A percentile compares a stretch with the other conserved stretches of the same genome.
These are phyloP conservation scores for Gymnoscopelus microlampas DNA, from an alignment of 2,797 vertebrate species.

Conservation along the genomic window DNA sequence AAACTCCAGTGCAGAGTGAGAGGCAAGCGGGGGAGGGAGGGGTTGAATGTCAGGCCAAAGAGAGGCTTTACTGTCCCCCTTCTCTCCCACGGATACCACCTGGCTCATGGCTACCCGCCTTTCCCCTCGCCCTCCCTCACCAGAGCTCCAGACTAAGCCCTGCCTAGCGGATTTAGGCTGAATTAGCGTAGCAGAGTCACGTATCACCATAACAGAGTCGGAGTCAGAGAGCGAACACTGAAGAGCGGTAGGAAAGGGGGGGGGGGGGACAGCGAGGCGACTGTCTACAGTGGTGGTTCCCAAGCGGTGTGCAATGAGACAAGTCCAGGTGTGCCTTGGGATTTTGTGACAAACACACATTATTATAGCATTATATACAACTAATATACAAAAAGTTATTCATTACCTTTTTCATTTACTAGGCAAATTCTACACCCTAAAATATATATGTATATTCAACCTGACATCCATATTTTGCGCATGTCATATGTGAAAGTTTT, in stretches of 20 bases:
- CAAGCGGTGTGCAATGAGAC: no score
- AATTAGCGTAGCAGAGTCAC: constrained; percentile 23
- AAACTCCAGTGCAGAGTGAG: constrained; percentile 40
- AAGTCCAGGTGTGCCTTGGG: no score
- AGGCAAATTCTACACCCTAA: no score
- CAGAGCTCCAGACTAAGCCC: constrained; percentile 16
- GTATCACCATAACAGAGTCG: constrained; percentile 27
- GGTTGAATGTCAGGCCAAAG: constrained; percentile 21
- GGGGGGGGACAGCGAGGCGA: not conserved
- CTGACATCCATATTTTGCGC: no score
- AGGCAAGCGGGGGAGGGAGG: constrained; percentile 25
- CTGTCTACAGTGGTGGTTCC: no score
- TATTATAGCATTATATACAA: no score
- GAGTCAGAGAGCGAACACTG: not conserved
- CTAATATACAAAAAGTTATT: no score
- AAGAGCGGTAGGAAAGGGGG: not conserved
- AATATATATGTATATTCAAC: no score
- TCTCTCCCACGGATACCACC: constrained; percentile 51
- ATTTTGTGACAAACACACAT: no score
- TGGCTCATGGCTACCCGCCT: constrained; percentile 35
- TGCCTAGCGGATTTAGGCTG: constrained; percentile 26
- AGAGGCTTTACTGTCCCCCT: constrained; percentile 44
- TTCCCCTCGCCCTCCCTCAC: not conserved
- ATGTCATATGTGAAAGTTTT: no score
- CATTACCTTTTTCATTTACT: no score